phyloP scores from a whole-genome alignment of 2,113 vertebrate genomes.

The Sterrhoptilus dennistouni region DNA sequence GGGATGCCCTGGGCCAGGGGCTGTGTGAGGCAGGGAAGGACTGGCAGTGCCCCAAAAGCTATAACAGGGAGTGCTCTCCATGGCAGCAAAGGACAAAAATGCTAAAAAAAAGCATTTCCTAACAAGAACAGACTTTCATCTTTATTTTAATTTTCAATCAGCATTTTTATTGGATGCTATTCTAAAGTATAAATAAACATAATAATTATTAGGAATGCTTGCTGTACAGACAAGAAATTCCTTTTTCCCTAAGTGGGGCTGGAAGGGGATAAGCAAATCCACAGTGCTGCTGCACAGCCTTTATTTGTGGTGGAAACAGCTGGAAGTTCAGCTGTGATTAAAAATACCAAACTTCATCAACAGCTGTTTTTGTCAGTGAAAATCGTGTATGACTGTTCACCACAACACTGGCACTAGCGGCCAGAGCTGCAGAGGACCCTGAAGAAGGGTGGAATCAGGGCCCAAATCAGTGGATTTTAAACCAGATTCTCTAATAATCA shows the following conservation, averaged over 20 bases:
- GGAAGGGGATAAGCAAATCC: not conserved
- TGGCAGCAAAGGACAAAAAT: not conserved
- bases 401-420: not conserved
- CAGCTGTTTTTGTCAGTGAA: not conserved
- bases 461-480: not conserved
- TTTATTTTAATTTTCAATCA: not conserved
- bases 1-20: too few relatives aligned
- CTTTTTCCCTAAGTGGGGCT: not conserved
- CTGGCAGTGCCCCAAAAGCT: not conserved
- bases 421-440: not conserved
- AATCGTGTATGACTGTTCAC: not conserved
- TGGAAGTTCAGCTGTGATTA: not conserved
- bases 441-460: not conserved
- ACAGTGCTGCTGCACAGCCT: not conserved
- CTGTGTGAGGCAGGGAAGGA: not conserved
- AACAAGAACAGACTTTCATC: not conserved
- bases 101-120: not conserved
- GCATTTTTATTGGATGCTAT: conserved; percentile 18
- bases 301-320: not conserved
- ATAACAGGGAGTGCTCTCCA: not conserved
- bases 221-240: conserved; percentile 6
- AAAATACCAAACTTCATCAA: not conserved
- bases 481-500: not conserved
- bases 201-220: conserved; percentile 36
- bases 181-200: conserved; percentile 36